Conservation (phyloP, 2,113 vertebrate genomes). For the Gracilinanus agilis region DNA sequence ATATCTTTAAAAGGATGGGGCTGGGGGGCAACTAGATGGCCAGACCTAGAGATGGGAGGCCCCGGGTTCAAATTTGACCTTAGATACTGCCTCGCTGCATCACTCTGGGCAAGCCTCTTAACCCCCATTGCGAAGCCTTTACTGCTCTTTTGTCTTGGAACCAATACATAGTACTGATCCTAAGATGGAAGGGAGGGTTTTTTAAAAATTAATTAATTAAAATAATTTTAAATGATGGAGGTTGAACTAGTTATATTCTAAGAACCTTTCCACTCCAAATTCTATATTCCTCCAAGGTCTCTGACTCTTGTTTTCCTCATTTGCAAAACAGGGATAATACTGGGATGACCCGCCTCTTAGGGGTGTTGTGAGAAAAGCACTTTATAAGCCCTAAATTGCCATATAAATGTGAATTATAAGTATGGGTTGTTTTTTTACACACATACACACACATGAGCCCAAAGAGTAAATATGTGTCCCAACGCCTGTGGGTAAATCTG, state of each 20-base stretch:
- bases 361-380: not conserved
- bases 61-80: too few relatives aligned
- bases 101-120: too few relatives aligned
- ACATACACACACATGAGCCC: not conserved
- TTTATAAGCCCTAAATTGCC: not conserved
- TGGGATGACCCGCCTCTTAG: not conserved
- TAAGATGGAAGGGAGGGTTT: too few relatives aligned
- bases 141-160: too few relatives aligned
- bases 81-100: too few relatives aligned
- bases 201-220: too few relatives aligned
- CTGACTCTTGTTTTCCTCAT: not conserved
- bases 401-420: not conserved
- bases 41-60: too few relatives aligned
- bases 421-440: not conserved
- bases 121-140: too few relatives aligned
- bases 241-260: not conserved
- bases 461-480: not conserved
- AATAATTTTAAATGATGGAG: too few relatives aligned
- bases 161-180: too few relatives aligned
- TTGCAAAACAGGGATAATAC: not conserved
- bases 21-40: not conserved
- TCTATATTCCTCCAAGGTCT: not conserved
- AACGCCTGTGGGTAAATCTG: not conserved
- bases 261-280: not conserved
- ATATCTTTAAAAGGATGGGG: not conserved